These are phyloP conservation scores for Theocolax elegans DNA, from an alignment of 1,140 invertebrate genomes.

Conservation along the genomic window DNA sequence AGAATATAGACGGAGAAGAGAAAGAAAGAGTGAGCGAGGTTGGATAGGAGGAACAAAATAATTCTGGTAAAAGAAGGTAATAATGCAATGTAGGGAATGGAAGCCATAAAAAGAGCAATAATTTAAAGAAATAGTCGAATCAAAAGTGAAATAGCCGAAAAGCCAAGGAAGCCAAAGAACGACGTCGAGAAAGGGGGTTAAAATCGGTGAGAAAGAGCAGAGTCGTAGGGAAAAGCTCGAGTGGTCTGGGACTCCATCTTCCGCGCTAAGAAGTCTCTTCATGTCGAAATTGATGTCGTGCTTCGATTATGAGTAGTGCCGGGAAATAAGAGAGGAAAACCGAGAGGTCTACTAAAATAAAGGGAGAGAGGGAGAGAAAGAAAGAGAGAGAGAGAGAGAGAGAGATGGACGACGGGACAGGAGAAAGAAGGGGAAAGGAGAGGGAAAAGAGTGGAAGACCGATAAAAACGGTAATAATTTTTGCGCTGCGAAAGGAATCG, in stretches of 20 bases:
- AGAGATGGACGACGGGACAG: not conserved
- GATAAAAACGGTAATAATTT: slow-evolving; percentile 25
- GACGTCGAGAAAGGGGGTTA: too few species aligned
- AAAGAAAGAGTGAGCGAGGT: too few species aligned
- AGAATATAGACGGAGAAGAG: too few species aligned
- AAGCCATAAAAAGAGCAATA: too few species aligned
- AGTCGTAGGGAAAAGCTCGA: slow-evolving; percentile 2
- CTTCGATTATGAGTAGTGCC: slow-evolving; percentile 3
- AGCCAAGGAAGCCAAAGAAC: too few species aligned
- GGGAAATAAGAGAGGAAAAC: not conserved
- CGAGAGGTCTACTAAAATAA: slow-evolving; percentile 6
- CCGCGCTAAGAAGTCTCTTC: not conserved
- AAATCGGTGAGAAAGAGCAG: not conserved
- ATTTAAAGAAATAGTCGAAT: too few species aligned
- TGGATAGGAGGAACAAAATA: too few species aligned
- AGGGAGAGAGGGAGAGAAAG: not conserved
- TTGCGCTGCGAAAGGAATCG: slow-evolving; percentile 1
- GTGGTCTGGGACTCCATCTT: slow-evolving; percentile 6
- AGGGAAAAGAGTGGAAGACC: too few species aligned
- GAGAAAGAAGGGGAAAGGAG: not conserved
- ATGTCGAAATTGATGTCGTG: slow-evolving; percentile 14
- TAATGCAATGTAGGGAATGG: too few species aligned
- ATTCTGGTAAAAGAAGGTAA: too few species aligned
- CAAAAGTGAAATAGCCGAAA: too few species aligned
- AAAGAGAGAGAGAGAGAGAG: too few species aligned